Conservation (phyloP, 2,888 invertebrate species). For the Thumatha senex region DNA sequence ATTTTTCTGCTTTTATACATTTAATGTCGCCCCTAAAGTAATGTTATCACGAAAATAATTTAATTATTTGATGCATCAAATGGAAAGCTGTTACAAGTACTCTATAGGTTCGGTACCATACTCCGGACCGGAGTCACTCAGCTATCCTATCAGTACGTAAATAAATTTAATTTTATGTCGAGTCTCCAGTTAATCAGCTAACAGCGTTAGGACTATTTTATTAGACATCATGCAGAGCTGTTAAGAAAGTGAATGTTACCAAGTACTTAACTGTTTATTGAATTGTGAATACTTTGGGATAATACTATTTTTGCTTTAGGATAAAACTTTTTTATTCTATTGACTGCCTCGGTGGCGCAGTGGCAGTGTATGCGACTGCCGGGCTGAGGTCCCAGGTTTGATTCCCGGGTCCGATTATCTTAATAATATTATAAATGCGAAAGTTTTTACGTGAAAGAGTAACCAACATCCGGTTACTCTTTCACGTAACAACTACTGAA, state of each 20-base stretch:
- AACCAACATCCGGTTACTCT: too few relatives aligned
- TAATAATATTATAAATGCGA: too few relatives aligned
- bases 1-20: conserved; percentile 31
- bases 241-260: conserved; percentile 1
- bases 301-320: too few relatives aligned
- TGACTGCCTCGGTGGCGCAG: too few relatives aligned
- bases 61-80: conserved; percentile 47
- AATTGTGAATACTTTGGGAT: background rate
- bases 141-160: conserved; percentile 57
- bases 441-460: too few relatives aligned
- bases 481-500: too few relatives aligned
- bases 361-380: too few relatives aligned
- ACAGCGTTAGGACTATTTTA: conserved; percentile 41
- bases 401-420: too few relatives aligned
- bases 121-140: conserved; percentile 24
- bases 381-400: too few relatives aligned
- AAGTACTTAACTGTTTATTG: too few relatives aligned
- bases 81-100: conserved; percentile 40
- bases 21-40: conserved; percentile 21
- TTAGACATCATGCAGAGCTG: conserved; percentile 37
- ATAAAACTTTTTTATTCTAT: too few relatives aligned
- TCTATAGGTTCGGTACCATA: conserved; percentile 22
- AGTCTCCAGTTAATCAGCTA: conserved; percentile 59
- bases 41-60: conserved; percentile 51
- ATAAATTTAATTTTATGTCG: conserved; percentile 68